Percentiles rank a stretch among this genome's conserved stretches.
Conservation (phyloP, 2,797 vertebrate genomes). For the Picus viridis region DNA sequence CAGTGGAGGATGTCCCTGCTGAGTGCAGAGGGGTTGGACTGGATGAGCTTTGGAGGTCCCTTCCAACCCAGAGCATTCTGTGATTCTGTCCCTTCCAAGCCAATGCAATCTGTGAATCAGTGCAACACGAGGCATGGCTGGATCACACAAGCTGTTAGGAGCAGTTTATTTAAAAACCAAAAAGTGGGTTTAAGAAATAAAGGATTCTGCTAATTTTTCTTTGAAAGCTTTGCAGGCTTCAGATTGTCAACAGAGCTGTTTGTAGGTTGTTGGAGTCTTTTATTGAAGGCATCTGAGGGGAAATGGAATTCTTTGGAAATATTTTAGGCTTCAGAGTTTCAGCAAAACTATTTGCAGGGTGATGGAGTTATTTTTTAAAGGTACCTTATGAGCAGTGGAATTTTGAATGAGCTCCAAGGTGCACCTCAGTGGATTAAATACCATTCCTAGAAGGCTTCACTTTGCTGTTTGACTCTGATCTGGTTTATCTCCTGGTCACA, state of each 20-base stretch:
- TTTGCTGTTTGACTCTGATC: neutral
- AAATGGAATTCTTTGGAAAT: neutral
- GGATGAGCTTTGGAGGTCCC: too few species aligned
- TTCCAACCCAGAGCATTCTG: too few species aligned
- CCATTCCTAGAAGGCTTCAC: constrained; percentile 35
- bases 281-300: neutral
- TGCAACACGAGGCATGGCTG: neutral
- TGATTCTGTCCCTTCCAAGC: too few species aligned
- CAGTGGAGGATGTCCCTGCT: too few species aligned
- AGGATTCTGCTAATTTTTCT: neutral
- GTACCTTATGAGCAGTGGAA: neutral
- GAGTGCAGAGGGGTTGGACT: too few species aligned
- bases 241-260: neutral
- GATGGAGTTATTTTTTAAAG: neutral
- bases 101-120: too few species aligned
- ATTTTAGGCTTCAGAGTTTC: neutral
- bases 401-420: neutral
- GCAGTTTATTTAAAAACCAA: neutral
- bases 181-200: neutral
- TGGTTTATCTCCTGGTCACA: neutral
- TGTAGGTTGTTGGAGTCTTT: neutral
- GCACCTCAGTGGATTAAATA: neutral
- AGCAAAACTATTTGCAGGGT: neutral
- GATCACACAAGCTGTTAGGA: neutral
- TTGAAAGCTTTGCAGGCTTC: neutral